Evolutionary conservation across 2,888 invertebrate genomes (phyloP).

Genomic region (Theodoxus fluviatilis): DNA sequence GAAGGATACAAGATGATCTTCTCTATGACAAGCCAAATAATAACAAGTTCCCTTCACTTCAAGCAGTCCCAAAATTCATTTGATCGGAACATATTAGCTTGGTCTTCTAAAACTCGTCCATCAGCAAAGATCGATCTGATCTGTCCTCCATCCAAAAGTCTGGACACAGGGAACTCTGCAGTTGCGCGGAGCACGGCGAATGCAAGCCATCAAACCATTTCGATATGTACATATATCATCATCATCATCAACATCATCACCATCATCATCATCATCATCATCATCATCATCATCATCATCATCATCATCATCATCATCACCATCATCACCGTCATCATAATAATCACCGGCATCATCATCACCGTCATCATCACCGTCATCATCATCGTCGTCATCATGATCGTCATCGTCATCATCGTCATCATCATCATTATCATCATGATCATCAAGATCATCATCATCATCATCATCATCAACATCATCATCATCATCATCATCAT

Average conservation of each 20-base stretch:
- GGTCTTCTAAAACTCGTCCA: too few species aligned
- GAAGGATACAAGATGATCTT: too few species aligned
- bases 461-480: background rate
- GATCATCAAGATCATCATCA: background rate
- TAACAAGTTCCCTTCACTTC: too few species aligned
- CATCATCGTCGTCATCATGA: background rate
- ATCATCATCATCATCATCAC: background rate
- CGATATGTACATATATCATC: background rate
- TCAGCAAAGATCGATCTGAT: too few species aligned
- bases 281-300: background rate
- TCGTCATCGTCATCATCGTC: background rate
- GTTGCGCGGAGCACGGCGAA: background rate
- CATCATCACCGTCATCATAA: background rate
- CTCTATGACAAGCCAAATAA: too few species aligned
- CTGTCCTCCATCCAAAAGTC: too few species aligned
- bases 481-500: constrained; percentile 2
- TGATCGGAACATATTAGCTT: too few species aligned
- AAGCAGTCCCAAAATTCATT: too few species aligned
- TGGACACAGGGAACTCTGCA: too few species aligned
- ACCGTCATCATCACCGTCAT: background rate
- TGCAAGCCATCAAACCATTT: background rate
- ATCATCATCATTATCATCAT: background rate
- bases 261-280: constrained; percentile 2
- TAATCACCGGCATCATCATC: background rate
- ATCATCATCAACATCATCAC: background rate